Percentiles rank a stretch among this genome's conserved stretches.
Evolutionary conservation across 2,797 vertebrate genomes (phyloP).

Genomic region (Phyllotis vaccarum): DNA sequence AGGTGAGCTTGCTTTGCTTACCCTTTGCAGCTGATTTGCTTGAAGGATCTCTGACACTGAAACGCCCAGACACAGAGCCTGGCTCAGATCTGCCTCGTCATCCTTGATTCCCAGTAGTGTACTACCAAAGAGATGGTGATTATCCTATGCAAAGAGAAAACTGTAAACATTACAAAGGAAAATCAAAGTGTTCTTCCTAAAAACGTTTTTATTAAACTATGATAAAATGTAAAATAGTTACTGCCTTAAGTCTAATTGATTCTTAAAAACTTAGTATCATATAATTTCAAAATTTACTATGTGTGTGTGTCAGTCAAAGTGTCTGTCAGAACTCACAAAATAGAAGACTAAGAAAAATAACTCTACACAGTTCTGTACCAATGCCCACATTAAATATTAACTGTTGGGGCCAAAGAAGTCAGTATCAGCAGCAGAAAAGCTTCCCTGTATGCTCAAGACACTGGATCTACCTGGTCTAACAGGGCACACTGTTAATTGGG

Average conservation of each 20-base stretch:
- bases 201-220: slow-evolving; percentile 40
- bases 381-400: background rate
- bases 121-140: slow-evolving; percentile 98
- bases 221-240: slow-evolving; percentile 44
- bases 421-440: background rate
- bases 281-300: slow-evolving; percentile 23
- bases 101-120: slow-evolving; percentile 97
- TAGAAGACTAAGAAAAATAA: slow-evolving; percentile 41
- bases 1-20: slow-evolving; percentile 82
- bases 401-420: background rate
- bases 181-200: slow-evolving; percentile 40
- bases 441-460: background rate
- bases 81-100: slow-evolving; percentile 97
- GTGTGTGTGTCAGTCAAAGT: slow-evolving; percentile 2
- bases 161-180: slow-evolving; percentile 51
- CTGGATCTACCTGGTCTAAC: too few species aligned
- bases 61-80: slow-evolving; percentile 96
- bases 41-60: slow-evolving; percentile 99
- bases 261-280: slow-evolving; percentile 42
- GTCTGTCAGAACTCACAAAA: slow-evolving; percentile 38
- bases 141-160: slow-evolving; percentile 90
- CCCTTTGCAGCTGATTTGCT: slow-evolving; percentile 97
- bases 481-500: background rate
- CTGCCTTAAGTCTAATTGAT: background rate
- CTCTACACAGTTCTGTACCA: background rate